These are phyloP conservation scores for Delia radicum DNA, from an alignment of 1,140 invertebrate species.

Conservation along the genomic window DNA sequence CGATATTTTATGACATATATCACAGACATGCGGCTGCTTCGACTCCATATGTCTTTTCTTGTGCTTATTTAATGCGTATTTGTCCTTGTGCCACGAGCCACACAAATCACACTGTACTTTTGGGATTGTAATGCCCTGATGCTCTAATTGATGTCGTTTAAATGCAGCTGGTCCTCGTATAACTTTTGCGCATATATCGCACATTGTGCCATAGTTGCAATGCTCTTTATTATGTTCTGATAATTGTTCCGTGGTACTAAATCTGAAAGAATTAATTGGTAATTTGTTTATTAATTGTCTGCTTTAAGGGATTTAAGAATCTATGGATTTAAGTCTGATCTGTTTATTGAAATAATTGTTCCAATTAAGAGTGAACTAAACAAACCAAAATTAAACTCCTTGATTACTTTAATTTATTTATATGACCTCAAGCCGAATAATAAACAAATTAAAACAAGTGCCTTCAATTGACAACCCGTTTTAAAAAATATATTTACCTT, in stretches of 20 bases:
- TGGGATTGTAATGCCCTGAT: slow-evolving; percentile 43
- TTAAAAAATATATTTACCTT: neutral
- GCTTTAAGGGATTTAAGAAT: too few relatives aligned
- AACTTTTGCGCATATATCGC: slow-evolving; percentile 52
- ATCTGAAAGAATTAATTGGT: neutral
- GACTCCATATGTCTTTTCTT: slow-evolving; percentile 40
- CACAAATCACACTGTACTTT: slow-evolving; percentile 53
- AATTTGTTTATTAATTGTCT: too few relatives aligned
- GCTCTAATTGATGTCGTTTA: slow-evolving; percentile 47
- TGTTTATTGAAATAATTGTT: too few relatives aligned
- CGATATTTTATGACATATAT: slow-evolving; percentile 45
- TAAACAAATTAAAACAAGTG: neutral
- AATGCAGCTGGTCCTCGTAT: slow-evolving; percentile 45
- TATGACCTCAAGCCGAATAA: too few relatives aligned
- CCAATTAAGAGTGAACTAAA: too few relatives aligned
- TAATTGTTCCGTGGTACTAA: neutral
- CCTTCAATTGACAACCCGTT: neutral
- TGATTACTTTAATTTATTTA: too few relatives aligned
- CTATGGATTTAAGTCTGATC: too few relatives aligned
- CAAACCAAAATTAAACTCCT: too few relatives aligned
- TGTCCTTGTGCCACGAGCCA: slow-evolving; percentile 52
- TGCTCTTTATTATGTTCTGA: neutral
- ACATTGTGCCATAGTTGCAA: slow-evolving; percentile 38
- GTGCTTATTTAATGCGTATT: slow-evolving; percentile 50
- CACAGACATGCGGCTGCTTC: slow-evolving; percentile 38